phyloP scores from a whole-genome alignment of 2,888 invertebrate genomes.

The Ceramica pisi region DNA sequence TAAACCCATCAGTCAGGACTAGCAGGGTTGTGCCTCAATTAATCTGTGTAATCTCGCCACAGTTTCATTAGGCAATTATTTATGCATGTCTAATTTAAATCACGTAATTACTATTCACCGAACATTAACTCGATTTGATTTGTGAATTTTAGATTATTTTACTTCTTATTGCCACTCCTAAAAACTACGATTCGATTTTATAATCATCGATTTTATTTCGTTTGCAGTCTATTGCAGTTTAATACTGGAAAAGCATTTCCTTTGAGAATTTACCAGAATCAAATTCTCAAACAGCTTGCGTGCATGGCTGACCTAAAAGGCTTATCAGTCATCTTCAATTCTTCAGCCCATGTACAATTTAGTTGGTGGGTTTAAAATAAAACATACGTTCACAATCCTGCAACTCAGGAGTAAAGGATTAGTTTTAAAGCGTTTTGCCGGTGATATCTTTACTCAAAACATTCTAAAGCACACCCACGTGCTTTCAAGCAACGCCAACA shows the following conservation, averaged over 20 bases:
- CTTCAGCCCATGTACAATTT: background rate
- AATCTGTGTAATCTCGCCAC: slow-evolving; percentile 26
- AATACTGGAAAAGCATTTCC: background rate
- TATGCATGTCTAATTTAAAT: slow-evolving; percentile 30
- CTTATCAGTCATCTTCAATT: background rate
- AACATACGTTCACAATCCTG: background rate
- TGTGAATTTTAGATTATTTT: background rate
- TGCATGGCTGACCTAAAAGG: slow-evolving; percentile 1
- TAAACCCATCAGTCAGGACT: slow-evolving; percentile 10
- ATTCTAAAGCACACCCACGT: slow-evolving; percentile 16
- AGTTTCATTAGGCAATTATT: slow-evolving; percentile 26
- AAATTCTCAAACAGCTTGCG: background rate
- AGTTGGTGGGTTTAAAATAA: background rate
- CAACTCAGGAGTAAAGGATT: background rate
- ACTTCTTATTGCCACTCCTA: background rate
- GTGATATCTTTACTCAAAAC: background rate
- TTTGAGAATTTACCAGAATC: background rate
- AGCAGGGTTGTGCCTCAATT: slow-evolving; percentile 25
- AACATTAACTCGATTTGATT: slow-evolving; percentile 1
- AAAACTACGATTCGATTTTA: too few relatives aligned
- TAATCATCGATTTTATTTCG: too few relatives aligned
- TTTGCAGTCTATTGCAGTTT: background rate
- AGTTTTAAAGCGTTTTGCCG: slow-evolving; percentile 2
- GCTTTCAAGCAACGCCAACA: slow-evolving; percentile 16
- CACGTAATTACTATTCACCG: background rate